A percentile compares a stretch with the other conserved stretches of the same genome.
Evolutionary conservation across 2,113 vertebrate genomes (phyloP).

Genomic region (Coryphaenoides rupestris): DNA sequence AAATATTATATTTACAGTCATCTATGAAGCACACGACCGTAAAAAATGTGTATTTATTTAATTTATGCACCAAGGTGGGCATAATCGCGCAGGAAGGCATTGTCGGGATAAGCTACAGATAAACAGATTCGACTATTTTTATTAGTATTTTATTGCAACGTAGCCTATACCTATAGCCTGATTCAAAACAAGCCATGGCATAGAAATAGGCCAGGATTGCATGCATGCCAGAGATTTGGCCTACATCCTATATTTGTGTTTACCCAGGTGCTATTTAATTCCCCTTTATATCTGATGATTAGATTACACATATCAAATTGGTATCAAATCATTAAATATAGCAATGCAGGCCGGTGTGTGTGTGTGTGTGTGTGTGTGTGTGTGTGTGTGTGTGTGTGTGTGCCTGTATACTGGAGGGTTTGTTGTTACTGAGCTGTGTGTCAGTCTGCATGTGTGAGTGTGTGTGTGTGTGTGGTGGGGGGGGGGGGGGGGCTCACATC

Average conservation of each 20-base stretch:
- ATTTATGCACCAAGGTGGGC: conserved; percentile 28
- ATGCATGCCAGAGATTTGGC: background rate
- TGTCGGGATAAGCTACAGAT: conserved; percentile 8
- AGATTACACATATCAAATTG: conserved; percentile 39
- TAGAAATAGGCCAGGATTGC: background rate
- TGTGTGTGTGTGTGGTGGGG: no score
- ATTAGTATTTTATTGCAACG: no score
- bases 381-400: background rate
- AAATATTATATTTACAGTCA: conserved; percentile 19
- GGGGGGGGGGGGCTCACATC: conserved; percentile 52
- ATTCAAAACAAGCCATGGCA: background rate
- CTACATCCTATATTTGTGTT: conserved; percentile 17
- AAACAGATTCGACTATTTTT: background rate
- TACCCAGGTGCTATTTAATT: conserved; percentile 42
- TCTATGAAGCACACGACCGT: conserved; percentile 25
- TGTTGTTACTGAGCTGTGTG: conserved; percentile 41
- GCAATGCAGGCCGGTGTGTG: conserved; percentile 33
- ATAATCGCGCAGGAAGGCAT: conserved; percentile 1
- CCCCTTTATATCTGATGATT: conserved; percentile 31
- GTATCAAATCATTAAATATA: conserved; percentile 29
- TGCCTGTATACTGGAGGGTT: conserved; percentile 25
- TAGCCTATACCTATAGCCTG: no score
- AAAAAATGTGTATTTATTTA: conserved; percentile 36
- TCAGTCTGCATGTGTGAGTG: conserved; percentile 48
- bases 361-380: background rate